These are phyloP conservation scores for Porites divaricata DNA, from an alignment of 92 coral and sea anemone genomes.

Conservation along the genomic window DNA sequence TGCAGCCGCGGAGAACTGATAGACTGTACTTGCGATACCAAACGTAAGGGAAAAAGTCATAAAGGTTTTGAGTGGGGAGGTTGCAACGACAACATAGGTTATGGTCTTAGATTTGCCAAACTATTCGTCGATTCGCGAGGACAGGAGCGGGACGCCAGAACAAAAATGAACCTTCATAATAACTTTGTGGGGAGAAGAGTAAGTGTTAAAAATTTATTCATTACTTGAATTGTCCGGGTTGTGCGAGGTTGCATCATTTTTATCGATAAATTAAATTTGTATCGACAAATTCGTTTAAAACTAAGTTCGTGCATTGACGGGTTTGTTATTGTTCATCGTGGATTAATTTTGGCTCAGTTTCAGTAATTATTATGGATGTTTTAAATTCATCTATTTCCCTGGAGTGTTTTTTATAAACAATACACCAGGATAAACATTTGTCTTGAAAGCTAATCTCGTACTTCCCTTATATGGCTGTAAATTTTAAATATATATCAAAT, in stretches of 20 bases:
- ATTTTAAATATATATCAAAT: no score
- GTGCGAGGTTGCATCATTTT: background rate
- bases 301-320: background rate
- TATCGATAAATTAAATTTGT: no score
- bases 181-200: conserved; percentile 96
- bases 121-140: conserved; percentile 94
- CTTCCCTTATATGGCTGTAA: conserved; percentile 18
- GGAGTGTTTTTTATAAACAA: conserved; percentile 22
- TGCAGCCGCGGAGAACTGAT: conserved; percentile 95
- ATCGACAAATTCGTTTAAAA: background rate
- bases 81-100: conserved; percentile 91
- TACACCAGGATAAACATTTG: conserved; percentile 13
- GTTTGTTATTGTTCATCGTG: background rate
- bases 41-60: conserved; percentile 71
- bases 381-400: conserved; percentile 36
- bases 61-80: conserved; percentile 99
- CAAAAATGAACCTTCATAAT: conserved; percentile 95
- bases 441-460: conserved; percentile 21
- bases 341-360: background rate
- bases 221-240: background rate
- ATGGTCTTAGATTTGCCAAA: conserved; percentile 90
- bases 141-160: conserved; percentile 88
- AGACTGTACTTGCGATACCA: conserved; percentile 83
- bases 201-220: conserved; percentile 35
- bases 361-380: conserved; percentile 17